phyloP scores from a whole-genome alignment of 2,113 vertebrate species.

The Piaya cayana region DNA sequence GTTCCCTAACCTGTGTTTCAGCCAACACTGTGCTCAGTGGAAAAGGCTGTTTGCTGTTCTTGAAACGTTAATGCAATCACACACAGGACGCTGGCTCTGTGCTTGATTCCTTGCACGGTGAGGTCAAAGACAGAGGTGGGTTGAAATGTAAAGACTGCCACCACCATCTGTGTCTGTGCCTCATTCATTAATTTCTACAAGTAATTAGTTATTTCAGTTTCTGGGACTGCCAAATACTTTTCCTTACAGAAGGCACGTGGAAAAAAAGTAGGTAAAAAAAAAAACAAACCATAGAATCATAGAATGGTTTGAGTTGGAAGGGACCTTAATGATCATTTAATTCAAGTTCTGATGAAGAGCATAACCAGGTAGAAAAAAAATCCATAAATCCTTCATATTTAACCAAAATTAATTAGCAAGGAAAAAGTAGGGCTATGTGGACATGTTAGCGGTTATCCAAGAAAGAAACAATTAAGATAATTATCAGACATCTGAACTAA shows the following conservation, averaged over 20 bases:
- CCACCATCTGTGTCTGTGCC: not conserved
- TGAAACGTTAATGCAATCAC: not conserved
- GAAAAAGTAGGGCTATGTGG: not conserved
- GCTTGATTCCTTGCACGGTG: not conserved
- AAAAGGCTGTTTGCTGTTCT: not conserved
- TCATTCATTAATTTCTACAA: not conserved
- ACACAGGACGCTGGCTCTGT: not conserved
- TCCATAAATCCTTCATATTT: not conserved
- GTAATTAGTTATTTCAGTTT: not conserved
- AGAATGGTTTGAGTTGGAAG: too few species aligned
- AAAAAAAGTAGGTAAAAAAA: too few species aligned
- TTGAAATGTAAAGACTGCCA: accelerated
- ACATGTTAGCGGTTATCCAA: not conserved
- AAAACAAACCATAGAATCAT: too few species aligned
- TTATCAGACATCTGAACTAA: not conserved
- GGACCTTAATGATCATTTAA: too few species aligned
- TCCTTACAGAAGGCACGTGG: not conserved
- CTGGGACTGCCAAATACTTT: not conserved
- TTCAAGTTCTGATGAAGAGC: not conserved
- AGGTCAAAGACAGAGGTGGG: not conserved
- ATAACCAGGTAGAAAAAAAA: not conserved
- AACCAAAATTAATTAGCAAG: not conserved
- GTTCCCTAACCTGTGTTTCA: not conserved
- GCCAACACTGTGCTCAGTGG: not conserved
- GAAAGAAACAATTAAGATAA: not conserved